A percentile compares a stretch with the other conserved stretches of the same genome.
phyloP scores from a whole-genome alignment of 2,113 vertebrate species.

The Prionailurus viverrinus region DNA sequence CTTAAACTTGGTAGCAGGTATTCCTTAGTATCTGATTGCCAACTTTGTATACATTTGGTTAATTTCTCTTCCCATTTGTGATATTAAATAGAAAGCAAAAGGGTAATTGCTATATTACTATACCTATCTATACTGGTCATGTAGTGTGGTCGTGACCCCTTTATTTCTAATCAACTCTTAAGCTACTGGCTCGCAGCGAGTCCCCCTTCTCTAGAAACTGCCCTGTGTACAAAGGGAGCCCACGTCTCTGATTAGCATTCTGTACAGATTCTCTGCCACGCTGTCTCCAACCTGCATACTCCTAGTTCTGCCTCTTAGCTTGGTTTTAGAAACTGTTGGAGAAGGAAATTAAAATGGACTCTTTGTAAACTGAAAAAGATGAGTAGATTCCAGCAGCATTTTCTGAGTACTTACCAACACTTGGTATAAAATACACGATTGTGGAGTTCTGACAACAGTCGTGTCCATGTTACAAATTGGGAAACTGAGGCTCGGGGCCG shows the following conservation, averaged over 20 bases:
- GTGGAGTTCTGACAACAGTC: neutral
- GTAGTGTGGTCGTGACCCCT: neutral
- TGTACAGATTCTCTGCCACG: neutral
- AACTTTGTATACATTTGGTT: slow-evolving; percentile 7
- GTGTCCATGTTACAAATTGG: slow-evolving; percentile 13
- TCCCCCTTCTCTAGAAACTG: neutral
- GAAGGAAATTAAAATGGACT: slow-evolving; percentile 41
- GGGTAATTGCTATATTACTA: neutral
- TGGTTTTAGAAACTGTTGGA: slow-evolving; percentile 9
- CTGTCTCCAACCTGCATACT: neutral
- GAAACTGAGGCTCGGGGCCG: neutral
- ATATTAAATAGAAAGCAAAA: slow-evolving; percentile 50
- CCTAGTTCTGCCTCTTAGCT: neutral
- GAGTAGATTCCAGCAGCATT: neutral
- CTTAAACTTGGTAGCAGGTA: slow-evolving; percentile 46
- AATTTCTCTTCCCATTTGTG: slow-evolving; percentile 31
- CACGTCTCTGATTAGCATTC: neutral
- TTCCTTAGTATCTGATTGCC: slow-evolving; percentile 17
- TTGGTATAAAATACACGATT: neutral
- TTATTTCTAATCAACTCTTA: slow-evolving; percentile 3
- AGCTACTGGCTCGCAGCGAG: neutral
- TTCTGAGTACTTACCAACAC: neutral
- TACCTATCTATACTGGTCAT: neutral
- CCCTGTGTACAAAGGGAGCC: neutral
- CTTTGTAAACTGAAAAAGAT: neutral